Conservation (phyloP, 2,113 vertebrate species). For the Nestor notabilis region DNA sequence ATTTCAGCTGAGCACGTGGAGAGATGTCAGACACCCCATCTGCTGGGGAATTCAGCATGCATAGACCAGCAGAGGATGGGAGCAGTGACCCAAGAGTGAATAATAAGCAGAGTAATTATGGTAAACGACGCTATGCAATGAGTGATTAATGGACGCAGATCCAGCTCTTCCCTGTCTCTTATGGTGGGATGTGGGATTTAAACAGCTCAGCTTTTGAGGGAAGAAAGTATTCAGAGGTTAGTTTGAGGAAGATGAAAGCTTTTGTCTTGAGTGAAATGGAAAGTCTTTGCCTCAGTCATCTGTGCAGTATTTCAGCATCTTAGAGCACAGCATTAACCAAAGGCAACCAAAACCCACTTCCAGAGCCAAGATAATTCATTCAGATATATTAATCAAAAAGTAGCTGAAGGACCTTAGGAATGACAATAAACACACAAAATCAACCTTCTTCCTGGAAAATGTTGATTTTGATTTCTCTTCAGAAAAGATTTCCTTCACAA, state of each 20-base stretch:
- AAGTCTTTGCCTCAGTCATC: neutral
- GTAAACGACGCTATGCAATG: neutral
- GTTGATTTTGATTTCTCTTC: neutral
- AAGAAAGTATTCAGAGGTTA: neutral
- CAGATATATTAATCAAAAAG: neutral
- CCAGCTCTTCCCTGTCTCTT: neutral
- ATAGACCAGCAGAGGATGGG: neutral
- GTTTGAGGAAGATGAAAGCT: neutral
- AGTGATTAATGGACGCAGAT: neutral
- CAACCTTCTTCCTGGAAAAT: neutral
- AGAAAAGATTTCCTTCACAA: neutral
- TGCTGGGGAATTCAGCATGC: neutral
- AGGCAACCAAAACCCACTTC: neutral
- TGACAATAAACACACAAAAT: neutral
- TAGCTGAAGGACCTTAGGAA: neutral
- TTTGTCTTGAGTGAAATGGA: neutral
- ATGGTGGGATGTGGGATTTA: neutral
- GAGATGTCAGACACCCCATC: neutral
- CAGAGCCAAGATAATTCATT: neutral
- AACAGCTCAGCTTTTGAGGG: constrained; percentile 17
- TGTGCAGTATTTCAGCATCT: neutral
- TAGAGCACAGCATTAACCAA: neutral
- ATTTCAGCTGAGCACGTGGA: neutral
- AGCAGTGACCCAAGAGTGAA: neutral
- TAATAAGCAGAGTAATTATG: neutral